These are phyloP conservation scores for Tetragonisca angustula DNA, from an alignment of 2,888 invertebrate genomes.

Conservation along the genomic window DNA sequence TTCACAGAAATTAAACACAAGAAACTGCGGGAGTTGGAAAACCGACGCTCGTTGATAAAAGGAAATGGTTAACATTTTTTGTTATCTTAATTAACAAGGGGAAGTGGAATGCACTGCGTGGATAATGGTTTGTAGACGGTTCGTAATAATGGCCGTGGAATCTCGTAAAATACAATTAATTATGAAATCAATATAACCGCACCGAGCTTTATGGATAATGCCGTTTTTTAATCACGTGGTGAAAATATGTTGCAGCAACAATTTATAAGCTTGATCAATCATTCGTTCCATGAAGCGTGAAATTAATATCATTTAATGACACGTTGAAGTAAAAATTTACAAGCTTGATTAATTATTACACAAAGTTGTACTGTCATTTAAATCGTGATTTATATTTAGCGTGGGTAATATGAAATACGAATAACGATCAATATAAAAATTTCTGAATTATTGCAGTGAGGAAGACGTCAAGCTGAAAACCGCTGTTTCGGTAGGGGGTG, in stretches of 20 bases:
- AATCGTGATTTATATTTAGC: no score
- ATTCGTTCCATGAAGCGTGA: background rate
- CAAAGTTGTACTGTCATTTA: background rate
- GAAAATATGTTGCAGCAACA: background rate
- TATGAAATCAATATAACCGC: background rate
- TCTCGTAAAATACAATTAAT: background rate
- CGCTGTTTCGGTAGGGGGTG: conserved; percentile 29
- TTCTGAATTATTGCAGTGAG: conserved; percentile 12
- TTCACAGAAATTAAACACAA: background rate
- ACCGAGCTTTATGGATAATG: background rate
- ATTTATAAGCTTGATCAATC: background rate
- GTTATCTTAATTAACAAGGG: conserved; percentile 69
- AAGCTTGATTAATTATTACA: background rate
- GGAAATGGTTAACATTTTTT: conserved; percentile 60
- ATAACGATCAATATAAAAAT: background rate
- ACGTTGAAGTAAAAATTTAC: background rate
- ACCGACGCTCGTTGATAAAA: background rate
- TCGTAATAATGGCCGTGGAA: background rate
- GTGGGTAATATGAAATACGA: background rate
- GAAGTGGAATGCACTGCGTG: background rate
- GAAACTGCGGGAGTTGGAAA: background rate
- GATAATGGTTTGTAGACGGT: background rate
- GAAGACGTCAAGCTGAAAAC: conserved; percentile 31
- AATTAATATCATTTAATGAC: background rate
- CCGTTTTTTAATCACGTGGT: background rate